These are phyloP conservation scores for Petrocephalus sullivani DNA, from an alignment of 2,797 vertebrate species.

Conservation along the genomic window DNA sequence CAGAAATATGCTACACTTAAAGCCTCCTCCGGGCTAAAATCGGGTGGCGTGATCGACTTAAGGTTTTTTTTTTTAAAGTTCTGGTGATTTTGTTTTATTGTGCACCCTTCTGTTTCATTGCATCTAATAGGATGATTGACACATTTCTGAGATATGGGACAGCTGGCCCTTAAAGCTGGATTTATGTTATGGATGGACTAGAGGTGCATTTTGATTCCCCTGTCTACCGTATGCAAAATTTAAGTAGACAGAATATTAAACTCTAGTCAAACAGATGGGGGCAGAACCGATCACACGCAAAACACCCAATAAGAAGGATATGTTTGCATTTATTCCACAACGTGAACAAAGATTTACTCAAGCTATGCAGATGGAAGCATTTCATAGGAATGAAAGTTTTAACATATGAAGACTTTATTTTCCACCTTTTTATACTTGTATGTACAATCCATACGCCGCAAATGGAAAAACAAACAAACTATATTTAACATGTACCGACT, in stretches of 20 bases:
- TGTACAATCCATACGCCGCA: constrained; percentile 7
- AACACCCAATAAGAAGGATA: not conserved
- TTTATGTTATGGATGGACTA: too few relatives aligned
- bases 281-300: not conserved
- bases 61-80: too few relatives aligned
- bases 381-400: constrained; percentile 19
- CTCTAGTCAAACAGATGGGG: not conserved
- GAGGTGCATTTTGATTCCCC: too few relatives aligned
- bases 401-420: constrained; percentile 12
- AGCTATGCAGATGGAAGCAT: constrained; percentile 25
- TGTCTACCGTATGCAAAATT: too few relatives aligned
- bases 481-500: not conserved
- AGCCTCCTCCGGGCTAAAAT: too few relatives aligned
- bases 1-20: not conserved
- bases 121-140: too few relatives aligned
- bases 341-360: constrained; percentile 27
- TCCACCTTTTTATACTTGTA: constrained; percentile 2
- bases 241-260: not conserved
- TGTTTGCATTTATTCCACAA: constrained; percentile 34
- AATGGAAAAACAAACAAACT: constrained; percentile 14
- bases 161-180: too few relatives aligned
- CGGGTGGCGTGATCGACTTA: too few relatives aligned
- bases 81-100: too few relatives aligned
- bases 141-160: too few relatives aligned
- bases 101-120: too few relatives aligned